Evolutionary conservation across 1,140 invertebrate species (phyloP), one percentile per base, ranked within the genome.

Genomic region (Stegodyphus dumicola): DNA sequence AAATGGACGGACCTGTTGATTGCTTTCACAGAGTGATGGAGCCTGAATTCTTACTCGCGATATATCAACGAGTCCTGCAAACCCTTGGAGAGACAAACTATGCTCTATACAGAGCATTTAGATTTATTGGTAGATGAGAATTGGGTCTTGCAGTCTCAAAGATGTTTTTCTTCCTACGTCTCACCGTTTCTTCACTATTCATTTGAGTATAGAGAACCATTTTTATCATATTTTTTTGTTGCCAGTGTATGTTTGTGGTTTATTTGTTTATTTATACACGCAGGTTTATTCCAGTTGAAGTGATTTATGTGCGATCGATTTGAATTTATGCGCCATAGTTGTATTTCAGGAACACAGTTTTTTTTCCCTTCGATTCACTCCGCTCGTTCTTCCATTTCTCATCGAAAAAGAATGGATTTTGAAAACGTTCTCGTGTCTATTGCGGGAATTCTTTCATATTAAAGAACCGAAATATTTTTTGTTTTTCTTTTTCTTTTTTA

Each of bases 1-100:
- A 83, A 83, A 74, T 83, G 80, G 80, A 83, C 80, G 80, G 18
- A 83, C 80, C 80, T 83, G 80, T 83, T 83, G 80, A 83, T 83
- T 83, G 80, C 60, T 11, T 66, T 56, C 80, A 65, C 56, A n/a
- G 13, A n/a, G 48, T 33, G 56, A 75, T 83, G 80, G 80, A 83
- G 56, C 77, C 77, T 53, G 69, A 80, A 80, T 80, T 80, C 77
- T 80, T 71, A 56, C 80, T 71, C 18, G 17, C 80, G 48, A 83
- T 83, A 74, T 83, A 83, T 83, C 80, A 83, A 66, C 54, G 69
- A 48, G 13, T 33, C 6, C 69, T 71, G 71, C 7, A 52, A 74
- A 74, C 54, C 71, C 71, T 56, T 10, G 17, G 71, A 17, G 71
- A 53, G 13, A 17, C 71, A 74, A 74, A 74, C 71, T 52, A 17